phyloP scores from a whole-genome alignment of 2,797 vertebrate genomes.

The Tadarida brasiliensis region DNA sequence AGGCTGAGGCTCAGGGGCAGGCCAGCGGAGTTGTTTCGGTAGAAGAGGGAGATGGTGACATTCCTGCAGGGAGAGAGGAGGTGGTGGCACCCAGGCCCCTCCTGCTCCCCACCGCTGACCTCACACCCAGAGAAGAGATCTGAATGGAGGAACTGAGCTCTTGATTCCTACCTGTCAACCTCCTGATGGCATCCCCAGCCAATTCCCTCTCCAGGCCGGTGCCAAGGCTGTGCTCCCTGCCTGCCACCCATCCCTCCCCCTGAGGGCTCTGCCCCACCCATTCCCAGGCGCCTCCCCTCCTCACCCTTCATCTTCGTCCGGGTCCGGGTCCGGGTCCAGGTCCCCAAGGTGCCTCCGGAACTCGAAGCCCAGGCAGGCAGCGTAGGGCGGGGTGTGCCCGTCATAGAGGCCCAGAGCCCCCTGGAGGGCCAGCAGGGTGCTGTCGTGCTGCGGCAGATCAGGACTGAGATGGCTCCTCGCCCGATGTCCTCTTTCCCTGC shows the following conservation, averaged over 20 bases:
- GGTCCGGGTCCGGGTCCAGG: slow-evolving; percentile 80
- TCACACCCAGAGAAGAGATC: not conserved
- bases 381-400: slow-evolving; percentile 90
- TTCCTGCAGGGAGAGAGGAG: slow-evolving; percentile 85
- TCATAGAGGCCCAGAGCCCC: slow-evolving; percentile 91
- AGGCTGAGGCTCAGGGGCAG: slow-evolving; percentile 86
- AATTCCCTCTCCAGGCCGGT: not conserved
- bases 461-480: not conserved
- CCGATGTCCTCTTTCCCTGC: not conserved
- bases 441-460: slow-evolving; percentile 89
- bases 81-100: slow-evolving; percentile 8
- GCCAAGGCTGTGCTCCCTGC: not conserved
- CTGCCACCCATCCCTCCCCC: not conserved
- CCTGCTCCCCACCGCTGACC: not conserved
- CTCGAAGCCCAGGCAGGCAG: slow-evolving; percentile 93
- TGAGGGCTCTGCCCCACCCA: fast-evolving
- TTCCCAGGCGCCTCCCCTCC: not conserved
- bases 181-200: not conserved
- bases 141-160: not conserved
- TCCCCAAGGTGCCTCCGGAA: slow-evolving; percentile 88
- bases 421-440: slow-evolving; percentile 92
- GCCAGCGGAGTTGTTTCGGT: slow-evolving; percentile 88
- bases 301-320: slow-evolving; percentile 77
- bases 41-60: slow-evolving; percentile 90
- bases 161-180: not conserved